Base-by-base conservation (phyloP, 2,797 vertebrate species). In the Parotocinclus haroldoi region DNA sequence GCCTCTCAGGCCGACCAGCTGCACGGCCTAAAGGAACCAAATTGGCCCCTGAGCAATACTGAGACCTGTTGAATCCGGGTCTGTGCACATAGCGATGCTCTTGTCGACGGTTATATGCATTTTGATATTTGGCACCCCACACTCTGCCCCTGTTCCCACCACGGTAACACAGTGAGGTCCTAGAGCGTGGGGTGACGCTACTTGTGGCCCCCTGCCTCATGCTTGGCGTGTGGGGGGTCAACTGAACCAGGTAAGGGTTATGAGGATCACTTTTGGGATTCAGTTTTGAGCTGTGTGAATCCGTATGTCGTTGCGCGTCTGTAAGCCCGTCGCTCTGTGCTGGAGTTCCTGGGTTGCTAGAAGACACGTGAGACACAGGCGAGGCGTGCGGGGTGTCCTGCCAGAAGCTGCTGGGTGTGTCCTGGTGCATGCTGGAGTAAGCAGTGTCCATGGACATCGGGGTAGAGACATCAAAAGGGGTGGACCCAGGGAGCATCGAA, bases 371-470 rank as follows among this genome's bases (percentile, higher is more conserved):
- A 49, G 84, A 79, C 46, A 93, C 61, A 48, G 90, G 93, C 0
- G 97, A 95, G 1, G 95, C 96, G 70, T 84, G 89, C n/a, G 96
- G 97, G 1, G 93, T 95, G 81, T 93, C 94, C 86, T 92, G 91
- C 62, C 93, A 90, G 12, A 92, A 95, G 8, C 95, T 98, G 83
- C 91, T 92, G 0, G 97, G 96, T 3, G 97, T 99, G 76, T 98
- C 96, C 57, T 96, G 94, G 75, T 91, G 93, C 84, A 95, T 90
- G 87, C 96, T 98, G 84, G 95, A 98, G 80, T 96, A 98, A 69
- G 95, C 95, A 0, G 97, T 99, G 83, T 99, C 97, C n/a, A 96
- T 92, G 77, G 96, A 99, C 74, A 96, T 93, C 0, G 97, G 95
- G 0, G 97, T 98, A 50, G 87, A 84, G 27, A 93, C 85, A 17